Conservation (phyloP, 1,140 invertebrate species). For the Wasmannia auropunctata region DNA sequence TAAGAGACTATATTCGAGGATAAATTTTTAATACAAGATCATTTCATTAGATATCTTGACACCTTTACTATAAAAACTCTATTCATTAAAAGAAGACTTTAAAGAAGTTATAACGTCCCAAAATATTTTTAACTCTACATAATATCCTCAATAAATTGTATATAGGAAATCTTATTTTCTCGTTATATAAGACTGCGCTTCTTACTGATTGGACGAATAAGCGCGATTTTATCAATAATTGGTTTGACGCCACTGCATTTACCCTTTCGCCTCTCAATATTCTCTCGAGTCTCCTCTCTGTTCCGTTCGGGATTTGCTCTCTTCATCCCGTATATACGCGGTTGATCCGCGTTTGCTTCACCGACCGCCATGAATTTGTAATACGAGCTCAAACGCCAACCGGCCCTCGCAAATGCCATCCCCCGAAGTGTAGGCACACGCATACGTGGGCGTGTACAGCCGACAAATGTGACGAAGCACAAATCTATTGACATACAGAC, state of each 20-base stretch:
- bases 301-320: constrained; percentile 42
- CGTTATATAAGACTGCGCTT: background rate
- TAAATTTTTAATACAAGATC: background rate
- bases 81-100: background rate
- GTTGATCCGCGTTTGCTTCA: constrained; percentile 54
- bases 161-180: background rate
- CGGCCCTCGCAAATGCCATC: constrained; percentile 48
- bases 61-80: background rate
- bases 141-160: background rate
- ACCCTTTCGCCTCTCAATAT: constrained; percentile 31
- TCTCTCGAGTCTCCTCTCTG: background rate
- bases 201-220: background rate
- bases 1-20: background rate
- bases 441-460: background rate
- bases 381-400: constrained; percentile 64
- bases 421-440: constrained; percentile 10
- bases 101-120: background rate
- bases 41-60: background rate
- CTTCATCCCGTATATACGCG: constrained; percentile 1
- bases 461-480: constrained; percentile 39
- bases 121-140: background rate
- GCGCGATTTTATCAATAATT: constrained; percentile 12
- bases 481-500: constrained; percentile 32
- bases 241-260: constrained; percentile 59
- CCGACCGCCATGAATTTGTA: constrained; percentile 56